phyloP scores from a whole-genome alignment of 2,797 vertebrate genomes.

The Ctenopoma kingsleyae region DNA sequence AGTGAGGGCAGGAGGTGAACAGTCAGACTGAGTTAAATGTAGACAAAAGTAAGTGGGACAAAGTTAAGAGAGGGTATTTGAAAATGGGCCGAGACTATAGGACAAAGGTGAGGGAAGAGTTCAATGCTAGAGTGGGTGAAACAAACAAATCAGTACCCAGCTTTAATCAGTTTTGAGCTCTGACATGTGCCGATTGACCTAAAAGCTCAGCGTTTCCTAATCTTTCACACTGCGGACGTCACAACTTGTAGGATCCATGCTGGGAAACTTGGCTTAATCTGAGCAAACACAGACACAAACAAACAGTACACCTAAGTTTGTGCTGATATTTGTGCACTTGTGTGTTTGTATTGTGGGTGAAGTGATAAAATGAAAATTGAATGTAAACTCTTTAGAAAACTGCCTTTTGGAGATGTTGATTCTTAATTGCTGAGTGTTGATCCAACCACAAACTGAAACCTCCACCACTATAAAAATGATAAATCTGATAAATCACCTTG shows the following conservation, averaged over 20 bases:
- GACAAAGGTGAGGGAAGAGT: constrained; percentile 40
- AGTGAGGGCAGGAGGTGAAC: not conserved
- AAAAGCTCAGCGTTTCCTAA: not conserved
- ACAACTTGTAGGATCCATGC: not conserved
- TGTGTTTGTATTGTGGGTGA: too few relatives aligned
- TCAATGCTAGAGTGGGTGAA: constrained; percentile 8
- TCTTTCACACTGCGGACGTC: constrained; percentile 8
- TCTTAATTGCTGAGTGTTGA: too few relatives aligned
- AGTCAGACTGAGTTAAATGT: not conserved
- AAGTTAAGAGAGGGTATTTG: constrained; percentile 30
- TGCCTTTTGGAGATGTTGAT: too few relatives aligned
- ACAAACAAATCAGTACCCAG: constrained; percentile 47
- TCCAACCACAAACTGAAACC: too few relatives aligned
- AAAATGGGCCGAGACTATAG: not conserved
- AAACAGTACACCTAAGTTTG: not conserved
- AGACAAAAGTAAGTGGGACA: constrained; percentile 28
- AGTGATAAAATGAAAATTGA: not conserved
- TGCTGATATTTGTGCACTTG: not conserved
- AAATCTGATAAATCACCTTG: not conserved
- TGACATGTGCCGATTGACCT: not conserved
- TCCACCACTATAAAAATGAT: not conserved
- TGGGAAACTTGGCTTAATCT: not conserved
- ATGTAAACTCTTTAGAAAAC: not conserved
- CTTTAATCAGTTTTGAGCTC: not conserved
- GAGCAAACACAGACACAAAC: not conserved